Conservation (phyloP, 2,113 vertebrate species). For the Oncorhynchus masou region DNA sequence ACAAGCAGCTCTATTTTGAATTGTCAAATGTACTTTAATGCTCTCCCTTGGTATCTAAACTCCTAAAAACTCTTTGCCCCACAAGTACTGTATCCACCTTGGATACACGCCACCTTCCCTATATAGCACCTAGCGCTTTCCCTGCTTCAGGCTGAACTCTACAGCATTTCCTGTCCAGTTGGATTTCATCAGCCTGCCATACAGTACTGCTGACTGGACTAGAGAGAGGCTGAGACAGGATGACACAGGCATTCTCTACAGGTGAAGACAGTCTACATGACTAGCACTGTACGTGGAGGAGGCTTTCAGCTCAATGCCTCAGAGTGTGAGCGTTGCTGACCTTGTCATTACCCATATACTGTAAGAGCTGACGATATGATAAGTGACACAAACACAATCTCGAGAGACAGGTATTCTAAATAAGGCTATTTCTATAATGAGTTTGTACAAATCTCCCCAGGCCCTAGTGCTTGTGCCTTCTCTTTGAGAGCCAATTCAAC, state of each 20-base stretch:
- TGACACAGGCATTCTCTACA: neutral
- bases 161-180: conserved; percentile 16
- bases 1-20: neutral
- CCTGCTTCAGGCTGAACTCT: neutral
- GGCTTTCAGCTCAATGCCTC: too few relatives aligned
- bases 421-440: neutral
- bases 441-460: neutral
- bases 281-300: too few relatives aligned
- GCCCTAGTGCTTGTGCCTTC: neutral
- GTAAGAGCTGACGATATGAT: too few relatives aligned
- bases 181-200: conserved; percentile 22
- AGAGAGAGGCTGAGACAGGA: neutral
- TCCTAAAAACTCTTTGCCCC: neutral
- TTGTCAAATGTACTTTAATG: neutral
- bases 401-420: too few relatives aligned
- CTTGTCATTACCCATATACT: too few relatives aligned
- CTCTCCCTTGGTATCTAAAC: neutral
- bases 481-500: neutral
- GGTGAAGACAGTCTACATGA: neutral
- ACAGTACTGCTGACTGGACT: conserved; percentile 2
- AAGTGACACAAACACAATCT: too few relatives aligned
- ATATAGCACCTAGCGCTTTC: neutral
- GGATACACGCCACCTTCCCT: neutral
- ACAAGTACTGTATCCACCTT: neutral
- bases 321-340: too few relatives aligned